phyloP scores from a whole-genome alignment of 2,797 vertebrate species.

The Pteronotus mesoamericanus region DNA sequence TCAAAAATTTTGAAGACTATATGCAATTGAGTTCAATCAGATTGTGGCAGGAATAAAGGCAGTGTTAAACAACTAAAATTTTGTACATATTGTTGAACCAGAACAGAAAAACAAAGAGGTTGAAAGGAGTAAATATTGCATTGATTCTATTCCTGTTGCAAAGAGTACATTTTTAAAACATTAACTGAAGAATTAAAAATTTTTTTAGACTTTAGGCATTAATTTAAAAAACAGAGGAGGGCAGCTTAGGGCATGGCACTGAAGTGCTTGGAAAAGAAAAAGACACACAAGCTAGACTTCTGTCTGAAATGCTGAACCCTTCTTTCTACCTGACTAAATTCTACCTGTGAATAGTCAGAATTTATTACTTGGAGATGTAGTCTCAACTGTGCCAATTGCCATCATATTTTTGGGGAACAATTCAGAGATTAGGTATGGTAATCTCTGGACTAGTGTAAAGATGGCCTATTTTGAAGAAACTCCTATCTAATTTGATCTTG shows the following conservation, averaged over 20 bases:
- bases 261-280: neutral
- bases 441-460: neutral
- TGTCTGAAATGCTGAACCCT: neutral
- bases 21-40: neutral
- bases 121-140: neutral
- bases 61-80: neutral
- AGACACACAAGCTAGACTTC: neutral
- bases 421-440: neutral
- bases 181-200: conserved; percentile 3
- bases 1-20: neutral
- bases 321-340: neutral
- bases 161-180: neutral
- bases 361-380: neutral
- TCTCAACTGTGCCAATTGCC: neutral
- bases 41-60: neutral
- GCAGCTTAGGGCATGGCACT: neutral
- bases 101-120: neutral
- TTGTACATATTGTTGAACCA: neutral
- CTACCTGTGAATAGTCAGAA: neutral
- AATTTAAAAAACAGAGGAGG: neutral
- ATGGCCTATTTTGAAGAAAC: conserved; percentile 2
- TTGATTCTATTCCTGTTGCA: neutral
- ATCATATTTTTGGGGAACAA: neutral
- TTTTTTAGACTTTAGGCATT: neutral
- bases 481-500: conserved; percentile 22